Evolutionary conservation across 1,140 invertebrate species (phyloP).

Genomic region (Cotesia glomerata): DNA sequence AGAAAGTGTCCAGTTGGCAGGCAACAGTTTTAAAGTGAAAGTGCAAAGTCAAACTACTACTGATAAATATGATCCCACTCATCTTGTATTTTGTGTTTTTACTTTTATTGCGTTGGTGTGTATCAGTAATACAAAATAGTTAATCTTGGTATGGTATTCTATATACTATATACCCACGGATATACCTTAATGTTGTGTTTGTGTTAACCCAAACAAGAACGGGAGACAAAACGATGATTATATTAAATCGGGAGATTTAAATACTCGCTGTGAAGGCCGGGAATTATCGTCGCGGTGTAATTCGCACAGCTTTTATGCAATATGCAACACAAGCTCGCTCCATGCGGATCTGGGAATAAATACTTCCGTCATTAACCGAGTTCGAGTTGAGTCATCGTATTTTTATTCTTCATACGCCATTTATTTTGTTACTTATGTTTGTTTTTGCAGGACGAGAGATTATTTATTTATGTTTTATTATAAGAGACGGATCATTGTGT

Average conservation of each 20-base stretch:
- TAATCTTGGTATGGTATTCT: too few species aligned
- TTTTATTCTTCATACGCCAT: neutral
- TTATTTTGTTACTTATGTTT: neutral
- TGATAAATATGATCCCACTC: neutral
- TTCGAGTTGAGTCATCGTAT: neutral
- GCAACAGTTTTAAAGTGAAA: conserved; percentile 49
- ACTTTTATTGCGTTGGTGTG: neutral
- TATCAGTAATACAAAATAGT: neutral
- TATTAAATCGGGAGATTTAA: neutral
- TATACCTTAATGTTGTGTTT: too few species aligned
- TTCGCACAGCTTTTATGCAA: conserved; percentile 2
- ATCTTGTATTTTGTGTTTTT: neutral
- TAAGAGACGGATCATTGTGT: too few species aligned
- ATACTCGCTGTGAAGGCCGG: neutral
- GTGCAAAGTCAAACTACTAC: conserved; percentile 38
- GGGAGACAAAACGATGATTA: too few species aligned
- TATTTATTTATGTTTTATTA: neutral
- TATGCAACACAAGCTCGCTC: neutral
- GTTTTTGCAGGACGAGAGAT: neutral
- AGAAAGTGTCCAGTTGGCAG: conserved; percentile 56
- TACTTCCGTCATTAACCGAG: conserved; percentile 7
- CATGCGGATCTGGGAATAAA: neutral
- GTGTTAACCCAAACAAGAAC: too few species aligned
- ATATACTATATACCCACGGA: too few species aligned
- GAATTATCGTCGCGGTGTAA: neutral